A percentile compares a stretch with the other conserved stretches of the same genome.
These are phyloP conservation scores for Luperina nickerlii DNA, from an alignment of 2,888 invertebrate genomes.

Conservation along the genomic window DNA sequence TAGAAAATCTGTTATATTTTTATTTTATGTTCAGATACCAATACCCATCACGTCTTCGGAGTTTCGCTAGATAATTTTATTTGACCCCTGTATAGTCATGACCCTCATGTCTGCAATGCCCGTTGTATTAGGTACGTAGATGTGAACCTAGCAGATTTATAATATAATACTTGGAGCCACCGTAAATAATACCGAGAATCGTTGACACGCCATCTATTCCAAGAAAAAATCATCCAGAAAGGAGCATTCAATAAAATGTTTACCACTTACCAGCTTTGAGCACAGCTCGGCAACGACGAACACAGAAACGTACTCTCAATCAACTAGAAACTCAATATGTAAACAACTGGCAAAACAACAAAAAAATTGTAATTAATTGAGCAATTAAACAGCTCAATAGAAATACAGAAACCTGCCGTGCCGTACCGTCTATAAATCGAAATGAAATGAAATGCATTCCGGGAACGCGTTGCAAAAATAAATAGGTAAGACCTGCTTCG, in stretches of 20 bases:
- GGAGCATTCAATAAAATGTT: not conserved
- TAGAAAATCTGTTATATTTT: no score
- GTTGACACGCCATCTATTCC: not conserved
- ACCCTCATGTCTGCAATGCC: not conserved
- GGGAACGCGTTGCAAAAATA: constrained; percentile 53
- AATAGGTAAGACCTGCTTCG: constrained; percentile 37
- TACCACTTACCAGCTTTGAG: not conserved
- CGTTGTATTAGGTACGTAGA: not conserved
- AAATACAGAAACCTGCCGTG: constrained; percentile 16
- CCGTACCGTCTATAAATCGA: constrained; percentile 11
- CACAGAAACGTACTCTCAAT: constrained; percentile 16
- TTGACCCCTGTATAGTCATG: not conserved
- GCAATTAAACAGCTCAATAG: constrained; percentile 26
- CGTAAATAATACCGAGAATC: not conserved
- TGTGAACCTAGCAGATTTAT: not conserved
- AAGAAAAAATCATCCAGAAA: constrained; percentile 10
- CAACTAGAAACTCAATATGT: constrained; percentile 13
- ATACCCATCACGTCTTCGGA: not conserved
- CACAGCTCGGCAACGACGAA: not conserved
- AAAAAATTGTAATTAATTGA: constrained; percentile 39
- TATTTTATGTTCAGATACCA: no score
- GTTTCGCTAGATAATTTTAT: not conserved
- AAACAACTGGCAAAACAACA: constrained; percentile 15
- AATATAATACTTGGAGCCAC: not conserved
- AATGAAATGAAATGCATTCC: constrained; percentile 48